Conservation (phyloP, 2,113 vertebrate species). For the Falcunculus frontatus region DNA sequence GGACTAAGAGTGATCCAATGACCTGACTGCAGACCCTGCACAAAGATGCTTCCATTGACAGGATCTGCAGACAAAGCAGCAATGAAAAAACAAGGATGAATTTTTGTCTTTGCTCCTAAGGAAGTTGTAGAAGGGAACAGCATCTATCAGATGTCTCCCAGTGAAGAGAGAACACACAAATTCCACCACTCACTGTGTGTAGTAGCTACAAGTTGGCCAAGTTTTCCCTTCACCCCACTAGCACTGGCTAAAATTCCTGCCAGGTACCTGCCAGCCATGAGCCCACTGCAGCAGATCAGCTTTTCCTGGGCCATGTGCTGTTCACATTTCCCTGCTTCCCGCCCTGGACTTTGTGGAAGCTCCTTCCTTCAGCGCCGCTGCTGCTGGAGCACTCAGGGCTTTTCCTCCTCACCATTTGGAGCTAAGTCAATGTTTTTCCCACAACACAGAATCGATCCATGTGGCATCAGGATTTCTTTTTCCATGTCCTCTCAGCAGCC, state of each 20-base stretch:
- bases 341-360: not conserved
- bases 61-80: not conserved
- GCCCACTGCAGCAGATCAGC: not conserved
- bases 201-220: not conserved
- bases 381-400: not conserved
- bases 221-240: not conserved
- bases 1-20: not conserved
- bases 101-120: not conserved
- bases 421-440: not conserved
- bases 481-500: not conserved
- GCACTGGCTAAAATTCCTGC: not conserved
- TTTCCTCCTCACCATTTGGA: not conserved
- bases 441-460: not conserved
- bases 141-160: fast-evolving
- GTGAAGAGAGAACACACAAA: not conserved
- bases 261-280: not conserved
- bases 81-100: not conserved
- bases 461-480: not conserved
- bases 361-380: fast-evolving
- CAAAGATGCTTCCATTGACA: not conserved
- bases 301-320: fast-evolving
- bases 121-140: not conserved
- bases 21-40: not conserved
- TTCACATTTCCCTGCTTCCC: not conserved
- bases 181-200: not conserved